A percentile compares a stretch with the other conserved stretches of the same genome.
phyloP scores from a whole-genome alignment of 2,797 vertebrate species.

The Eurystomus glaucurus region DNA sequence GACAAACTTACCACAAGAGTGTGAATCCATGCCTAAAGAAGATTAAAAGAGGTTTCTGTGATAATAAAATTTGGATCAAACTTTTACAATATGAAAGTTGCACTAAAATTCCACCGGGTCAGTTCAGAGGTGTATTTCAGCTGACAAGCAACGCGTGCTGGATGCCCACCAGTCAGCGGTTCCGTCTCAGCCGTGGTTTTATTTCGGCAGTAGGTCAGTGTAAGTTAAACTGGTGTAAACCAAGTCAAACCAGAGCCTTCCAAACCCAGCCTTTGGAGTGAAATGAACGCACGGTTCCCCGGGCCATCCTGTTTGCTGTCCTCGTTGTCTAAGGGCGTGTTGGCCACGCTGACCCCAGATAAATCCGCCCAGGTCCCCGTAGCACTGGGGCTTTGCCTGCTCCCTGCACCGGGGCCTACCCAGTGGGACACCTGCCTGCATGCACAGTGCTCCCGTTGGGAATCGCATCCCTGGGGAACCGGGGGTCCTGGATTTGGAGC shows the following conservation, averaged over 20 bases:
- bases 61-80: not conserved
- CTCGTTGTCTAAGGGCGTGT: accelerated
- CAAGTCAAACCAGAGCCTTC: not conserved
- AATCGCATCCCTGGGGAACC: not conserved
- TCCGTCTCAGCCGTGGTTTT: not conserved
- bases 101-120: not conserved
- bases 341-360: not conserved
- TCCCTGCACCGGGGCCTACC: too few species aligned
- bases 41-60: not conserved
- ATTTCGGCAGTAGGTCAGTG: not conserved
- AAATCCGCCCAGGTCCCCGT: not conserved
- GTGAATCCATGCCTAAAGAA: not conserved
- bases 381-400: too few species aligned
- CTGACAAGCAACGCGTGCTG: accelerated
- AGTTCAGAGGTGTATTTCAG: not conserved
- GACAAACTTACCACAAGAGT: not conserved
- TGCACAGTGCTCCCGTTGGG: not conserved
- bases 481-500: not conserved
- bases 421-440: not conserved
- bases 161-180: not conserved
- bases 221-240: not conserved
- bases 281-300: not conserved
- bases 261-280: not conserved
- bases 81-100: not conserved
- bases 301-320: too few species aligned